Conservation (phyloP, 2,888 invertebrate species). For the Megastigmus dorsalis region DNA sequence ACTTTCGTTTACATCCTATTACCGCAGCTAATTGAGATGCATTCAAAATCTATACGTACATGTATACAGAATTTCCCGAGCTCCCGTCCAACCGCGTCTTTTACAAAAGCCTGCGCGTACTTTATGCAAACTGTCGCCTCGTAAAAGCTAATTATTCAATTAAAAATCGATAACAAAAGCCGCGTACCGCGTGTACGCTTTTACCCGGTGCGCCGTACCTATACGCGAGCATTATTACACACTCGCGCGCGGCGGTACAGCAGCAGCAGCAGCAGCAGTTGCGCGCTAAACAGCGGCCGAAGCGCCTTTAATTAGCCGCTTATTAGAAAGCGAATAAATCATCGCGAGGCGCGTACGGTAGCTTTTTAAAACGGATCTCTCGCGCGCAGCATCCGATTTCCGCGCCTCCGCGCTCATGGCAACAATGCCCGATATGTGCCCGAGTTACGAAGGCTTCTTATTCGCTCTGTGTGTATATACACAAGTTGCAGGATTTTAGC, state of each 20-base stretch:
- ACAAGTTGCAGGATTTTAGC: too few relatives aligned
- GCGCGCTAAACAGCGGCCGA: too few relatives aligned
- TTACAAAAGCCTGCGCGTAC: slow-evolving; percentile 21
- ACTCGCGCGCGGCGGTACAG: background rate
- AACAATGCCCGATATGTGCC: background rate
- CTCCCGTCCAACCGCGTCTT: too few relatives aligned
- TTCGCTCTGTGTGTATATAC: background rate
- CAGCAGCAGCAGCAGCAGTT: too few relatives aligned
- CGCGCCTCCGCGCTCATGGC: slow-evolving; percentile 6
- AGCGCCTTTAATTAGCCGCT: slow-evolving; percentile 30
- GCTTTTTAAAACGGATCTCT: too few relatives aligned
- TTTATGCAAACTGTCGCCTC: slow-evolving; percentile 7
- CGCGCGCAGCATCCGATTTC: background rate
- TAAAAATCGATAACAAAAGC: slow-evolving; percentile 15
- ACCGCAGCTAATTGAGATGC: too few relatives aligned
- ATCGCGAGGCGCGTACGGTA: slow-evolving; percentile 6
- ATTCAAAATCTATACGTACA: too few relatives aligned
- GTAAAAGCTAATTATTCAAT: slow-evolving; percentile 43
- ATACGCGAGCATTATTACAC: too few relatives aligned
- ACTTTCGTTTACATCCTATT: too few relatives aligned
- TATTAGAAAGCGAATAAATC: slow-evolving; percentile 44
- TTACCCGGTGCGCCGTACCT: too few relatives aligned
- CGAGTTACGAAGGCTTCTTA: slow-evolving; percentile 4
- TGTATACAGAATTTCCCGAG: too few relatives aligned
- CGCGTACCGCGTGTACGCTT: background rate